phyloP scores from a whole-genome alignment of 1,140 invertebrate species.

The Brachionus rubens region DNA sequence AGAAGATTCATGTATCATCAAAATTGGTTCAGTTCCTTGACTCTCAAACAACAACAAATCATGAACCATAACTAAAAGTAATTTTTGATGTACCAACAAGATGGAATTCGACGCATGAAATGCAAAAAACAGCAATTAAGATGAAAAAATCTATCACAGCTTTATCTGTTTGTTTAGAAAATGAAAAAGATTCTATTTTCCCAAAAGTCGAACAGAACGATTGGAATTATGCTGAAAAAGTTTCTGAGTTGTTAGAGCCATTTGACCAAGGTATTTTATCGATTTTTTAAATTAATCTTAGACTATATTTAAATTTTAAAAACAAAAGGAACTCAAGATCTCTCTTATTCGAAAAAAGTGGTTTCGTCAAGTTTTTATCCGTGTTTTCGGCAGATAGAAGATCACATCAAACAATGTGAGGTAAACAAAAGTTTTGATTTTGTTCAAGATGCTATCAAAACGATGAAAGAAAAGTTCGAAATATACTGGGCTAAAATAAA shows the following conservation, averaged over 20 bases:
- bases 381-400: background rate
- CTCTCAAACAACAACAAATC: background rate
- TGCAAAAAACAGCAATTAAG: background rate
- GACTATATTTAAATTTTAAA: background rate
- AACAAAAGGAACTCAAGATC: background rate
- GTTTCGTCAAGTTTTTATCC: background rate
- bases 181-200: background rate
- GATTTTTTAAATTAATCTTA: background rate
- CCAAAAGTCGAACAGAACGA: background rate
- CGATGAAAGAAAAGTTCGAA: background rate
- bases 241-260: background rate
- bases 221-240: background rate
- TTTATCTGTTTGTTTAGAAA: background rate
- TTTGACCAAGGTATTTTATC: constrained; percentile 17
- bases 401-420: background rate
- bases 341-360: background rate
- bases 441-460: background rate
- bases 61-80: background rate
- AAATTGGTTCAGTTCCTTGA: background rate
- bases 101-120: background rate
- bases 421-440: background rate
- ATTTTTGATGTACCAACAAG: constrained; percentile 1
- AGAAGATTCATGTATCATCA: background rate
- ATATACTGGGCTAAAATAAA: background rate
- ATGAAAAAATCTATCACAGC: background rate